These are phyloP conservation scores for Pocillopora damicornis DNA, from an alignment of 64 coral and sea anemone genomes.

Conservation along the genomic window DNA sequence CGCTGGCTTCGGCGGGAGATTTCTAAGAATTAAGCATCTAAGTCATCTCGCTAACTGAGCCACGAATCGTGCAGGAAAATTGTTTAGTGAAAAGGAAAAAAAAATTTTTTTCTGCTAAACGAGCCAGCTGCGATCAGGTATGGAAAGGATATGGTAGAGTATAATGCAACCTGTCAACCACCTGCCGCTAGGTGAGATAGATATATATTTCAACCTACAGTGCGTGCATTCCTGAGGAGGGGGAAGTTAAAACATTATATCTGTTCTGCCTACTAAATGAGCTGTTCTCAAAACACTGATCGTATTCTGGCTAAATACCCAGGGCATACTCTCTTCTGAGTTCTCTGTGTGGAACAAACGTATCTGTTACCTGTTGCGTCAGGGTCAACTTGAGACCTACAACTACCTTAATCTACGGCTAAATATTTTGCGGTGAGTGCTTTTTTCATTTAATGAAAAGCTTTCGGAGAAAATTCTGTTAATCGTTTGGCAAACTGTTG, in stretches of 20 bases:
- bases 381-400: background rate
- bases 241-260: background rate
- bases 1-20: too few species aligned
- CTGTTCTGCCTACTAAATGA: background rate
- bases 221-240: background rate
- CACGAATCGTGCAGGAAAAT: too few species aligned
- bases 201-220: background rate
- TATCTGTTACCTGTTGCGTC: background rate
- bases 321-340: background rate
- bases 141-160: too few species aligned
- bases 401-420: background rate
- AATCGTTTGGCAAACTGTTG: too few species aligned
- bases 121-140: too few species aligned
- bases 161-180: background rate
- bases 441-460: background rate
- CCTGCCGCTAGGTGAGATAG: background rate
- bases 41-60: too few species aligned
- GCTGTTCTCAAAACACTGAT: background rate
- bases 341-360: background rate
- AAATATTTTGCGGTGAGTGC: background rate
- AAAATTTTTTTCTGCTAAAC: too few species aligned
- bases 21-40: too few species aligned
- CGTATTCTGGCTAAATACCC: background rate
- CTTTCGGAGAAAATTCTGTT: too few species aligned
- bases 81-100: too few species aligned